These are phyloP conservation scores for Muscicapa comitata DNA, from an alignment of 2,797 vertebrate species.

Conservation along the genomic window DNA sequence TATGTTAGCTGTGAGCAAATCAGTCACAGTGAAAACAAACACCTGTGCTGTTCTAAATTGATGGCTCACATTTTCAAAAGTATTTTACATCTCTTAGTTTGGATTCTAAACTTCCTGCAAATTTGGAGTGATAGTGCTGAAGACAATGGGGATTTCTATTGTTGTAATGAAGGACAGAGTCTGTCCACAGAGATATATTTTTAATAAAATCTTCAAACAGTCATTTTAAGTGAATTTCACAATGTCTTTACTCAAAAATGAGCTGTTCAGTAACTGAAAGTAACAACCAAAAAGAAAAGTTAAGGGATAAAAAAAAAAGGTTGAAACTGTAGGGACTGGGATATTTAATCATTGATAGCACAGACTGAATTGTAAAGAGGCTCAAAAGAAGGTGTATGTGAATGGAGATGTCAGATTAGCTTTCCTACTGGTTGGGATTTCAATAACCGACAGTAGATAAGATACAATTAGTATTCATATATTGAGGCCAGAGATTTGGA, in stretches of 20 bases:
- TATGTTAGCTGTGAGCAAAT: neutral
- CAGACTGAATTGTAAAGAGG: slow-evolving; percentile 55
- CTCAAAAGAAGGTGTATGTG: slow-evolving; percentile 59
- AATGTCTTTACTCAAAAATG: slow-evolving; percentile 52
- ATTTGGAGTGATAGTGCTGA: slow-evolving; percentile 6
- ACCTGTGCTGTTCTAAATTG: neutral
- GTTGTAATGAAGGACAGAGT: slow-evolving; percentile 33
- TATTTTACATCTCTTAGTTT: neutral
- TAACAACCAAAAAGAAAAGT: slow-evolving; percentile 49
- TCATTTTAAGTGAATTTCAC: slow-evolving; percentile 55
- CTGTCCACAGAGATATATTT: slow-evolving; percentile 24
- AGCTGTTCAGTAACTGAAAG: slow-evolving; percentile 41
- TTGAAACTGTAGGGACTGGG: slow-evolving; percentile 59
- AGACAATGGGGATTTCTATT: slow-evolving; percentile 52
- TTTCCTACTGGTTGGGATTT: slow-evolving; percentile 64
- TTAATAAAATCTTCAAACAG: slow-evolving; percentile 49
- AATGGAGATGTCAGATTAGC: slow-evolving; percentile 69
- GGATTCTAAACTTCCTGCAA: neutral
- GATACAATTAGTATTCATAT: slow-evolving; percentile 63
- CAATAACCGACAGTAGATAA: slow-evolving; percentile 62
- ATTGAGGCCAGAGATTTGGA: slow-evolving; percentile 60
- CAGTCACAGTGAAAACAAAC: slow-evolving; percentile 23
- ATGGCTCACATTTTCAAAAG: neutral
- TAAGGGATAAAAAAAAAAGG: slow-evolving; percentile 35
- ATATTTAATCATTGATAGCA: slow-evolving; percentile 61